These are phyloP conservation scores for Horisme vitalbata DNA, from an alignment of 2,888 invertebrate genomes.

Conservation along the genomic window DNA sequence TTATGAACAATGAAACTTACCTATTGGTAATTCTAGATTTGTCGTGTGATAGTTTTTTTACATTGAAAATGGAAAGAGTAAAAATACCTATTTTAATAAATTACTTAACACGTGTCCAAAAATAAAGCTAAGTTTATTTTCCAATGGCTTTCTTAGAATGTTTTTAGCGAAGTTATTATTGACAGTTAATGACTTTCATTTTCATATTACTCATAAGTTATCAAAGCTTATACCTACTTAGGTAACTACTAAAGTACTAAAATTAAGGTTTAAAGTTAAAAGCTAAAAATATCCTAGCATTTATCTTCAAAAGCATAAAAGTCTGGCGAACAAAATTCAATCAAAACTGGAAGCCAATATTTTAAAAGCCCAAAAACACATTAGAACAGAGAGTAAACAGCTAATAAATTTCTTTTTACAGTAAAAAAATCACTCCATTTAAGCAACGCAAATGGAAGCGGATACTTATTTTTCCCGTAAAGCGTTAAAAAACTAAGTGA, in stretches of 20 bases:
- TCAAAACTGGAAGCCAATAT: conserved; percentile 45
- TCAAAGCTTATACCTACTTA: neutral
- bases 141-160: too few relatives aligned
- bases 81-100: too few relatives aligned
- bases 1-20: too few relatives aligned
- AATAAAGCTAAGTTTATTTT: too few relatives aligned
- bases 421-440: conserved; percentile 58
- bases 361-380: conserved; percentile 59
- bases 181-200: too few relatives aligned
- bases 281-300: conserved; percentile 8
- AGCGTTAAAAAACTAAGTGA: conserved; percentile 57
- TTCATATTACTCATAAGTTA: too few relatives aligned
- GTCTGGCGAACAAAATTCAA: conserved; percentile 34
- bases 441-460: conserved; percentile 69
- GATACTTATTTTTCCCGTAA: conserved; percentile 68
- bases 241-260: neutral
- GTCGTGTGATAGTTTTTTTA: too few relatives aligned
- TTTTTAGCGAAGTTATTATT: too few relatives aligned
- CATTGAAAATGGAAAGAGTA: too few relatives aligned
- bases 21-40: too few relatives aligned
- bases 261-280: neutral
- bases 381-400: conserved; percentile 56
- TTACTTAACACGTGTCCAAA: too few relatives aligned
- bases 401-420: conserved; percentile 54
- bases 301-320: conserved; percentile 24